Evolutionary conservation across 2,888 invertebrate species (phyloP), one percentile per base, ranked within the genome.

Genomic region (Clostera curtula): DNA sequence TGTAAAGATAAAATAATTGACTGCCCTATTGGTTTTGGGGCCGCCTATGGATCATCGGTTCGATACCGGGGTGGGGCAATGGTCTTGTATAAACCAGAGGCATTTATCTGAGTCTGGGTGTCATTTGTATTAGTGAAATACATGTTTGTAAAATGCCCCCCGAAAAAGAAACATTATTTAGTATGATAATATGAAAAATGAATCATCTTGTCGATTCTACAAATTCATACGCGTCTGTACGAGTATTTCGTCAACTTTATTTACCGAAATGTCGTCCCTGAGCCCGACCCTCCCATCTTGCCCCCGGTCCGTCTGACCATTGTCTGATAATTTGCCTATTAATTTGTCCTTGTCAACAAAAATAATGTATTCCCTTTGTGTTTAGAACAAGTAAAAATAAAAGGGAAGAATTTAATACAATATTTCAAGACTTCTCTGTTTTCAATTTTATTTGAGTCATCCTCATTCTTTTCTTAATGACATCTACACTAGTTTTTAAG

Each of bases 291-390:
- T 45, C 36, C 31, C 32, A 34, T 43, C 49, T 45, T 42, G 32
- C 25, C 29, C 23, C 16, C 28, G 25, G 31, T 25, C 29, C 22
- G 46, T 47, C 49, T 51, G 51, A 43, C 56, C 53, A 49, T 48
- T 56, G 58, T 49, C 43, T 47, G 53, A 41, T 50, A 43, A 51
- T 51, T 50, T 42, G 39, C 49, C 35, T 45, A 43, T 47, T 43
- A 34, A 45, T 43, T 45, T 43, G 41, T 42, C 31, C 25, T 26
- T 37, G 48, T 43, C 38, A 30, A 34, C 27, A 10, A 11, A 24
- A 27, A 19, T 30, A 23, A 15, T 15, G 15, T n/a, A 15, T 15
- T 23, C 15, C 7, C 10, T 9, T 10, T 8, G 13, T n/a, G n/a
- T n/a, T n/a, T n/a, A n/a, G n/a, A n/a, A n/a, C n/a, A n/a, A n/a